Percentiles rank a stretch among this genome's conserved stretches.
Evolutionary conservation across 2,797 vertebrate genomes (phyloP).

Genomic region (Sebastes ruberrimus): DNA sequence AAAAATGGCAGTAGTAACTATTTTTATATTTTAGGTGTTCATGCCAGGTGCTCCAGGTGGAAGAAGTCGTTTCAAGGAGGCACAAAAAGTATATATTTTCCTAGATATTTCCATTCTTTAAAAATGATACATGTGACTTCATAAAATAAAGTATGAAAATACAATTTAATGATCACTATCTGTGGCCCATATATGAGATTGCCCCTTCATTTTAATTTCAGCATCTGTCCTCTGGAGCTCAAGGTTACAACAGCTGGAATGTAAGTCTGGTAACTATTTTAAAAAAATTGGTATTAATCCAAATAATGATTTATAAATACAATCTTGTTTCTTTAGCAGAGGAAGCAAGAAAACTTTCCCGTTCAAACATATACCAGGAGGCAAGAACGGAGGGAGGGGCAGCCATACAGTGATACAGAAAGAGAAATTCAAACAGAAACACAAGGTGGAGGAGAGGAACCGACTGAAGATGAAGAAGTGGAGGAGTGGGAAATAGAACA

Average conservation of each 20-base stretch:
- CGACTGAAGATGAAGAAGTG: background rate
- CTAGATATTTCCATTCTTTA: background rate
- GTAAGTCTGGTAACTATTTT: slow-evolving; percentile 64
- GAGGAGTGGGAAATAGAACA: slow-evolving; percentile 18
- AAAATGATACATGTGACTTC: background rate
- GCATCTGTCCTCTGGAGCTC: slow-evolving; percentile 76
- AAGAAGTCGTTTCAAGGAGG: slow-evolving; percentile 55
- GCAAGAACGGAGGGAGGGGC: slow-evolving; percentile 11
- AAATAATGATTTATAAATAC: background rate
- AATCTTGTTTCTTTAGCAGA: slow-evolving; percentile 51
- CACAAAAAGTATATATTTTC: slow-evolving; percentile 60
- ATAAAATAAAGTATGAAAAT: slow-evolving; percentile 17
- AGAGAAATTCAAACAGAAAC: background rate
- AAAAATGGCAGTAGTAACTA: background rate
- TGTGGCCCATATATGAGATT: background rate
- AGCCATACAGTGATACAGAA: slow-evolving; percentile 29
- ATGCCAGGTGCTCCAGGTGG: slow-evolving; percentile 77
- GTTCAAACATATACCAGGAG: background rate
- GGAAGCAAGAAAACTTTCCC: slow-evolving; percentile 46
- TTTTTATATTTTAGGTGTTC: slow-evolving; percentile 65
- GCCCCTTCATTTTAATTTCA: slow-evolving; percentile 53
- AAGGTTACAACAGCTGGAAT: slow-evolving; percentile 64
- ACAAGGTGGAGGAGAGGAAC: slow-evolving; percentile 14
- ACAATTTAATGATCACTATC: background rate
- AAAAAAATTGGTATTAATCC: background rate